Conservation (phyloP, 2,113 vertebrate genomes). For the Chlorodrepanis virens region DNA sequence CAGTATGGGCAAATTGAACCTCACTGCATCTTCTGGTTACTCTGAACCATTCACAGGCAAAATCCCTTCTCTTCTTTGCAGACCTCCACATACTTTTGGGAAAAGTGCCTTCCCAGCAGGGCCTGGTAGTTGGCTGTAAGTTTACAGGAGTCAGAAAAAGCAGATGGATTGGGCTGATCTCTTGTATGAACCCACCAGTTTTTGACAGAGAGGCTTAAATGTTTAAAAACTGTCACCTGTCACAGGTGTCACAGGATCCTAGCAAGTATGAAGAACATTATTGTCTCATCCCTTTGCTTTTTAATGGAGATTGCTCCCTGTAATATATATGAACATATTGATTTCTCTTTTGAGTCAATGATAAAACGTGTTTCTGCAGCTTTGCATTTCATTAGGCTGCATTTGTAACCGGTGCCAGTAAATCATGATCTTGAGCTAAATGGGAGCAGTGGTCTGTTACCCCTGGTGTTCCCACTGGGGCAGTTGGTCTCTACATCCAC, state of each 20-base stretch:
- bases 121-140: not conserved
- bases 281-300: not conserved
- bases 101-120: not conserved
- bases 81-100: not conserved
- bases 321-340: not conserved
- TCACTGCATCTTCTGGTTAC: not conserved
- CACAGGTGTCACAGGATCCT: not conserved
- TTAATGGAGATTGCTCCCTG: not conserved
- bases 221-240: not conserved
- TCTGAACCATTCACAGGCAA: not conserved
- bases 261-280: not conserved
- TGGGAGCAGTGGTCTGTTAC: not conserved
- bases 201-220: not conserved
- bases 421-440: not conserved
- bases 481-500: fast-evolving
- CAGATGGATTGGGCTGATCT: not conserved
- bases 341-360: not conserved
- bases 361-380: not conserved
- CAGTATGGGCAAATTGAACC: not conserved
- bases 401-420: not conserved
- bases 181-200: not conserved
- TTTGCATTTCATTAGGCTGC: not conserved
- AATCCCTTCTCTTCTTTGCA: not conserved
- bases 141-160: not conserved
- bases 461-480: not conserved